Evolutionary conservation across 2,113 vertebrate genomes (phyloP).

Genomic region (Geococcyx californianus): DNA sequence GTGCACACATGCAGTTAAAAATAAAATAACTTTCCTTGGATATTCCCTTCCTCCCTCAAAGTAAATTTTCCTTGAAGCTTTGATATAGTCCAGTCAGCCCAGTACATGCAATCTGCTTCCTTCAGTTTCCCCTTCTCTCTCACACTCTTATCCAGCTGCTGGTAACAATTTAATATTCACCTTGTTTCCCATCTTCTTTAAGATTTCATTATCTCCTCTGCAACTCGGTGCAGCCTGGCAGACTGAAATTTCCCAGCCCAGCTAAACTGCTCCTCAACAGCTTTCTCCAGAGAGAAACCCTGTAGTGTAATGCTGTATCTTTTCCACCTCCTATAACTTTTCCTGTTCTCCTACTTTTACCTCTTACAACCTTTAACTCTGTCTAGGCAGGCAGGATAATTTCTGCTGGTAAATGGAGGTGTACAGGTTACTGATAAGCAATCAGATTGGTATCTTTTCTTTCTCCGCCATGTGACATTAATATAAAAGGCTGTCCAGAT

Average conservation of each 20-base stretch:
- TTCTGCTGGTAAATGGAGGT: neutral
- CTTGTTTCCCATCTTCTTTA: neutral
- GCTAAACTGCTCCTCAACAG: neutral
- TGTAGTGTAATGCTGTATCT: neutral
- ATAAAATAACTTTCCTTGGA: conserved; percentile 27
- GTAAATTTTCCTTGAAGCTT: neutral
- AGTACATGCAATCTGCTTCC: neutral
- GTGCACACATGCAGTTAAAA: conserved; percentile 42
- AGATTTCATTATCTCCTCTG: neutral
- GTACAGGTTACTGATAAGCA: neutral
- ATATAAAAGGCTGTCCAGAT: neutral
- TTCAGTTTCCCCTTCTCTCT: neutral
- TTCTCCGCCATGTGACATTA: neutral
- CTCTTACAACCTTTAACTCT: neutral
- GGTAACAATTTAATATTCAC: neutral
- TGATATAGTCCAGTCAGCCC: neutral
- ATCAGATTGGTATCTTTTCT: neutral
- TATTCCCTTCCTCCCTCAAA: neutral
- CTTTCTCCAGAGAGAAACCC: neutral
- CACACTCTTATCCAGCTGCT: neutral
- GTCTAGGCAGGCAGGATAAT: neutral
- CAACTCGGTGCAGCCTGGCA: neutral
- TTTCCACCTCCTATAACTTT: neutral
- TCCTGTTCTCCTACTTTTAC: neutral
- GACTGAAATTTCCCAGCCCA: neutral